phyloP scores from a whole-genome alignment of 2,113 vertebrate genomes.

The Progne subis region DNA sequence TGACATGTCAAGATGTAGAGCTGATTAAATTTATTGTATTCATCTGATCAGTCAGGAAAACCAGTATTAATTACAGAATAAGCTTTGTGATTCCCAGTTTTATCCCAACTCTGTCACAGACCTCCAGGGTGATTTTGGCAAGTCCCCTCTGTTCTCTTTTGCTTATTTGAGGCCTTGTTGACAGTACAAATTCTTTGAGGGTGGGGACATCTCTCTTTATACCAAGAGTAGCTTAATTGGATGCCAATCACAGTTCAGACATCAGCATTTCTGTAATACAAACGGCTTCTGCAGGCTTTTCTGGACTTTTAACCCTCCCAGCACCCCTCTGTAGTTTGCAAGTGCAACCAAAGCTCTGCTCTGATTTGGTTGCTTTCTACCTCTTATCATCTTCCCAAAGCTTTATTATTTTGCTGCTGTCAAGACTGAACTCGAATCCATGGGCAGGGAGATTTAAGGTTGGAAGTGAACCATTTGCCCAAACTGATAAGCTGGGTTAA shows the following conservation, averaged over 20 bases:
- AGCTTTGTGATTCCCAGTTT: not conserved
- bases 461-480: not conserved
- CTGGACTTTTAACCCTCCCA: not conserved
- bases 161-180: not conserved
- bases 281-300: not conserved
- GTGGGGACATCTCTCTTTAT: not conserved
- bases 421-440: not conserved
- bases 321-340: not conserved
- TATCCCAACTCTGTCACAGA: not conserved
- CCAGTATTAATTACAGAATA: not conserved
- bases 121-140: not conserved
- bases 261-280: not conserved
- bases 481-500: not conserved
- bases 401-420: not conserved
- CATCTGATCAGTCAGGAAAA: not conserved
- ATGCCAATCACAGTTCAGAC: not conserved
- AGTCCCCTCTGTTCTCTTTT: not conserved
- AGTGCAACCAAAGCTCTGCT: not conserved
- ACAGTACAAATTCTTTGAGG: not conserved
- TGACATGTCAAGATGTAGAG: not conserved
- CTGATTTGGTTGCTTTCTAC: not conserved
- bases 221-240: not conserved
- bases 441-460: not conserved
- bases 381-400: not conserved
- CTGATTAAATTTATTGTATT: not conserved